Conservation (phyloP, 2,797 vertebrate genomes). For the Arremon brunneinucha region DNA sequence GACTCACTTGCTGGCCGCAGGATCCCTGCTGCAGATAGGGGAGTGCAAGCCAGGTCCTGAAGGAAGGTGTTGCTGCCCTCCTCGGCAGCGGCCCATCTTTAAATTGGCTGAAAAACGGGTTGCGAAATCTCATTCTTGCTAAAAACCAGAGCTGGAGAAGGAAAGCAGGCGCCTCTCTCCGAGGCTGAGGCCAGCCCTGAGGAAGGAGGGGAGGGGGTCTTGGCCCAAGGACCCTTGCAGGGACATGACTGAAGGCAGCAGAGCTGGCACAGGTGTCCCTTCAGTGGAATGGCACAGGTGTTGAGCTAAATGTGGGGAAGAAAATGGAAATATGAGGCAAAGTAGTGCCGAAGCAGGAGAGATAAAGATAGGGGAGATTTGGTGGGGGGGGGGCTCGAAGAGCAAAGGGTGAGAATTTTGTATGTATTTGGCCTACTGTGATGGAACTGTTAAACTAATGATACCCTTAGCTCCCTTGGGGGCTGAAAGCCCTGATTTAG, state of each 20-base stretch:
- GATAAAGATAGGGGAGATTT: neutral
- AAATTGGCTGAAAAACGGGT: neutral
- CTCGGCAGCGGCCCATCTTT: neutral
- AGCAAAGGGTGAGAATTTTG: neutral
- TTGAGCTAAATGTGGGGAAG: accelerated
- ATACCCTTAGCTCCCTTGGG: neutral
- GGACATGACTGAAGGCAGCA: neutral
- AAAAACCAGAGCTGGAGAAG: neutral
- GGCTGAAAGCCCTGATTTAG: constrained; percentile 40
- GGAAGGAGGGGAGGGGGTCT: neutral
- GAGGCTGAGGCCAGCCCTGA: neutral
- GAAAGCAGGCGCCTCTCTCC: accelerated
- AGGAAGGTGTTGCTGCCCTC: constrained; percentile 25
- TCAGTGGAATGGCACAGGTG: neutral
- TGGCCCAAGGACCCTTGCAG: neutral
- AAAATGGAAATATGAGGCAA: neutral
- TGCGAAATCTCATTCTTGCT: neutral
- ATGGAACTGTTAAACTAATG: constrained; percentile 35
- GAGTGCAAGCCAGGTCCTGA: constrained; percentile 5
- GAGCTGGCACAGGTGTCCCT: neutral
- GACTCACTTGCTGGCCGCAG: neutral
- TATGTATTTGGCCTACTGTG: neutral
- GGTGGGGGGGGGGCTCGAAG: neutral
- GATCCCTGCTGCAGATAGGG: neutral
- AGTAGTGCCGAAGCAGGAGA: neutral